A percentile compares a stretch with the other conserved stretches of the same genome.
Conservation (phyloP, 2,797 vertebrate genomes). For the Channa striata region DNA sequence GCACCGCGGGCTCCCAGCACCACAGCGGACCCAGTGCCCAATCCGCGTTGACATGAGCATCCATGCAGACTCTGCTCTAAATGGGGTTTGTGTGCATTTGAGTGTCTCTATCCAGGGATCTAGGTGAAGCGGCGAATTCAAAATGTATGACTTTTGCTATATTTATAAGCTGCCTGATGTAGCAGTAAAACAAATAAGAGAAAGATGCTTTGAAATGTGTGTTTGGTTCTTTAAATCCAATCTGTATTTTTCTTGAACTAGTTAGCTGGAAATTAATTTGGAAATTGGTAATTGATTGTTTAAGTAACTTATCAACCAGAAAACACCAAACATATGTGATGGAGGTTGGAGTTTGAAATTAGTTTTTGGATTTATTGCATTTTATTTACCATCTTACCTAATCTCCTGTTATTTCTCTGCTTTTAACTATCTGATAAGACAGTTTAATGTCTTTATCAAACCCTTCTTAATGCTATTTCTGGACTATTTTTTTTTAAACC, state of each 20-base stretch:
- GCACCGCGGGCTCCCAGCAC: background rate
- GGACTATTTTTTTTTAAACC: too few relatives aligned
- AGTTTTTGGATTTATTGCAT: too few relatives aligned
- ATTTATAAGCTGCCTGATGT: constrained; percentile 5
- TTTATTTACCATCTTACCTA: too few relatives aligned
- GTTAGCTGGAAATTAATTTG: background rate
- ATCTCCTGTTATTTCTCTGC: too few relatives aligned
- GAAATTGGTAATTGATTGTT: background rate
- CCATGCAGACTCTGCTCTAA: constrained; percentile 32
- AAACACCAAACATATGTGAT: background rate
- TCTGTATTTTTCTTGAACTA: background rate
- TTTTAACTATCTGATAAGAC: too few relatives aligned
- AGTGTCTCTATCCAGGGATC: constrained; percentile 13
- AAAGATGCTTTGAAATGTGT: background rate
- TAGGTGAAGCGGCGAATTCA: constrained; percentile 4
- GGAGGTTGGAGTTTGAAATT: too few relatives aligned
- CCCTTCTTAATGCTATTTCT: too few relatives aligned
- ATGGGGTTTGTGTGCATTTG: constrained; percentile 22
- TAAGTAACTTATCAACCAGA: background rate
- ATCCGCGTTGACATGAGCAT: constrained; percentile 27
- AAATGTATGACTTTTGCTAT: constrained; percentile 22
- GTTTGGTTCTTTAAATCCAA: background rate
- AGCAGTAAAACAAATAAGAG: background rate
- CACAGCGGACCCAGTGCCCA: background rate
- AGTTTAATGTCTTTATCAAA: too few relatives aligned